Conservation (phyloP, 2,797 vertebrate genomes). For the Hyperoplus immaculatus region DNA sequence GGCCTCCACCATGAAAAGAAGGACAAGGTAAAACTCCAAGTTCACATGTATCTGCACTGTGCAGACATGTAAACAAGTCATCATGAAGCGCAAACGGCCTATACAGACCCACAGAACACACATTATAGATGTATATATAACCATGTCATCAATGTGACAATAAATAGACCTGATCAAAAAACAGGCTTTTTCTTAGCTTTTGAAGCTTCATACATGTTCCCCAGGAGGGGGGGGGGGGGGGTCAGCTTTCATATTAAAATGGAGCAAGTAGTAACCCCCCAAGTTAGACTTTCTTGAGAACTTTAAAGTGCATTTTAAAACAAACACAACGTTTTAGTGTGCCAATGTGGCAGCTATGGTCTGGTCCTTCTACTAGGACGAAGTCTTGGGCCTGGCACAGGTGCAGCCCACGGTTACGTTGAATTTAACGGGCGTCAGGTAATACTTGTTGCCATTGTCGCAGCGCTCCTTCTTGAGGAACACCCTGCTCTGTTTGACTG, state of each 20-base stretch:
- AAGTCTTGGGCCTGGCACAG: slow-evolving; percentile 77
- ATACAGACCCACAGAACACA: slow-evolving; percentile 25
- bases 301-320: slow-evolving; percentile 83
- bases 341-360: slow-evolving; percentile 46
- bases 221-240: neutral
- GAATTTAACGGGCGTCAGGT: neutral
- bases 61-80: slow-evolving; percentile 36
- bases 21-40: neutral
- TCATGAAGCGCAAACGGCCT: slow-evolving; percentile 9
- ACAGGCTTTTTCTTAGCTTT: slow-evolving; percentile 22
- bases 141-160: slow-evolving; percentile 31
- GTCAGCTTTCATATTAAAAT: neutral
- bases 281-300: slow-evolving; percentile 1
- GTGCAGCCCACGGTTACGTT: slow-evolving; percentile 88
- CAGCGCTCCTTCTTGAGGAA: slow-evolving; percentile 86
- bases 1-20: slow-evolving; percentile 40
- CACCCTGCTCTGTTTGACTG: slow-evolving; percentile 76
- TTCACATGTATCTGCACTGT: slow-evolving; percentile 32
- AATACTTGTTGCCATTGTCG: slow-evolving; percentile 51
- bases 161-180: slow-evolving; percentile 41
- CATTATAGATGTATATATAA: slow-evolving; percentile 8
- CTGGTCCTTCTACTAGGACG: slow-evolving; percentile 31
- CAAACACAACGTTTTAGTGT: slow-evolving; percentile 78
- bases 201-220: slow-evolving; percentile 18
- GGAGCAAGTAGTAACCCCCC: neutral